Evolutionary conservation across 2,888 invertebrate genomes (phyloP).

Genomic region (Apodemia zela): DNA sequence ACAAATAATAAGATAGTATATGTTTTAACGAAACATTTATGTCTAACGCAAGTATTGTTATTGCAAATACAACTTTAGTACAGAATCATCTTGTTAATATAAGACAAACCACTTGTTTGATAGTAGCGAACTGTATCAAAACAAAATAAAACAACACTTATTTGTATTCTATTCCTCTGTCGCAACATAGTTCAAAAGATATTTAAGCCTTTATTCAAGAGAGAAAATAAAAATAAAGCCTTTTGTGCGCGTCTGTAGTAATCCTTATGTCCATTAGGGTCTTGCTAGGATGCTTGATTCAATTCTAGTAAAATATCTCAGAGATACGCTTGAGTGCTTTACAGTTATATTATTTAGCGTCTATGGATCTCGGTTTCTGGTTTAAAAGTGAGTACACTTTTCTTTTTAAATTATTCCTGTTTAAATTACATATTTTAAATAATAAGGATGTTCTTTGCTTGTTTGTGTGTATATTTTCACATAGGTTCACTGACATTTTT

Average conservation of each 20-base stretch:
- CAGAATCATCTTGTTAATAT: too few species aligned
- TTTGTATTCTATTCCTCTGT: neutral
- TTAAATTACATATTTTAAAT: neutral
- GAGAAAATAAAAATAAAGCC: constrained; percentile 13
- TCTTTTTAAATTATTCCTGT: neutral
- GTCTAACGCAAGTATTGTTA: too few species aligned
- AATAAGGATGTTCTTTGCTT: too few species aligned
- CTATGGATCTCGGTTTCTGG: neutral
- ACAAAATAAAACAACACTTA: neutral
- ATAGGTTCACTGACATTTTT: too few species aligned
- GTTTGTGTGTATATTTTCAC: too few species aligned
- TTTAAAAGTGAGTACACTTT: neutral
- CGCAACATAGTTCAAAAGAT: constrained; percentile 5
- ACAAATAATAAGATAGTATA: too few species aligned
- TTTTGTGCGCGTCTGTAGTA: constrained; percentile 10
- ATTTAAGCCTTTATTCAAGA: constrained; percentile 5
- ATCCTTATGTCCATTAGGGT: constrained; percentile 16
- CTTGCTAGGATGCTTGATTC: constrained; percentile 3
- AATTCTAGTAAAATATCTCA: constrained; percentile 12
- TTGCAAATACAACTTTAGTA: too few species aligned
- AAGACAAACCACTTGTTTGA: too few species aligned
- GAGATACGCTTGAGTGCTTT: constrained; percentile 10
- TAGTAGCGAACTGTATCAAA: too few species aligned
- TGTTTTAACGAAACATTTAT: too few species aligned
- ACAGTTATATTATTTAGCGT: constrained; percentile 1